Evolutionary conservation across 2,113 vertebrate genomes (phyloP).

Genomic region (Fregata magnificens): DNA sequence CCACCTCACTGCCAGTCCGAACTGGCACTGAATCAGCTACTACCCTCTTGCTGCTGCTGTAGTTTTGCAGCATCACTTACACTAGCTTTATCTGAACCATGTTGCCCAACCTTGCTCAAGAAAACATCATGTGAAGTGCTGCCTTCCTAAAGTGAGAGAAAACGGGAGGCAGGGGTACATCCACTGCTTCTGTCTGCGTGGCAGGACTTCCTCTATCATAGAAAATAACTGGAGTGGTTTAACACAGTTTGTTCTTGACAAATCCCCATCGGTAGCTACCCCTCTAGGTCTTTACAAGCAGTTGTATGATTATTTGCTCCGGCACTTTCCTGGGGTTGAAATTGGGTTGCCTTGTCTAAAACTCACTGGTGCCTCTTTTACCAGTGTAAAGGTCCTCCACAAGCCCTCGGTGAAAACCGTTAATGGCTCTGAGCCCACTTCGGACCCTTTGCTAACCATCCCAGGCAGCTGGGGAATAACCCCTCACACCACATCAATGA

Average conservation of each 20-base stretch:
- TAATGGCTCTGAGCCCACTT: not conserved
- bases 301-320: not conserved
- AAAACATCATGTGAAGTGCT: accelerated
- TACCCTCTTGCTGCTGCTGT: accelerated
- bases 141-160: not conserved
- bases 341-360: not conserved
- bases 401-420: not conserved
- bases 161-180: not conserved
- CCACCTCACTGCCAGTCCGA: not conserved
- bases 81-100: not conserved
- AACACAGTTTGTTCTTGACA: not conserved
- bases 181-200: accelerated
- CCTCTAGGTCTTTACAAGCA: not conserved
- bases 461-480: not conserved
- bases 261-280: not conserved
- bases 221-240: not conserved
- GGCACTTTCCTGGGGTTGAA: not conserved
- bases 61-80: not conserved
- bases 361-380: not conserved
- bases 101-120: not conserved
- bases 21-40: not conserved
- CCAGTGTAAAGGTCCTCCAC: not conserved
- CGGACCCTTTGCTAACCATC: not conserved
- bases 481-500: not conserved
- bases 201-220: not conserved